Evolutionary conservation across 2,113 vertebrate species (phyloP), one percentile per base, ranked within the genome.

Genomic region (Sminthopsis crassicaudata): DNA sequence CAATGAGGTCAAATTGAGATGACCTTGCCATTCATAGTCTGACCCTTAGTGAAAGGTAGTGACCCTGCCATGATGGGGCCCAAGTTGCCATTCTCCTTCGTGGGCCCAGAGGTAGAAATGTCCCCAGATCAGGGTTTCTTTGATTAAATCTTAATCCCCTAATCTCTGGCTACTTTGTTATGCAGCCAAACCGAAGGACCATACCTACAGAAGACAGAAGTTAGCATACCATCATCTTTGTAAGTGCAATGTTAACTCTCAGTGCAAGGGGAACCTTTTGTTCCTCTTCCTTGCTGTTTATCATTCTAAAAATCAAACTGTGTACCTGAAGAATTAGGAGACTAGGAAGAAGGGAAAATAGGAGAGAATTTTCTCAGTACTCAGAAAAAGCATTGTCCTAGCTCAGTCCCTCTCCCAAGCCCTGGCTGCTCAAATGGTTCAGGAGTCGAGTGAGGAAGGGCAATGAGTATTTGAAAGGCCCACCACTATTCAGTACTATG

Each of bases 81-180:
- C 42, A 30, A 53, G 24, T 46, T 19, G 53, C 88, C 53, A 51
- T 93, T 92, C 57, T 94, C 84, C 50, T 91, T 53, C 36, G 36
- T 42, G 53, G 53, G 91, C 46, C 30, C 7, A 84, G 27, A 3
- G 11, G 88, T 91, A 60, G 90, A 91, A 92, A 57, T 42, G 52
- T 42, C 51, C 42, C 42, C 8, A 11, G 60, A 6, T 53, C 46
- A 46, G n/a, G 36, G 30, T 55, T 60, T 52, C 46, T 90, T 60
- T 57, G 52, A 53, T 4, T 6, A 46, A 76, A 42, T 7, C 6
- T 76, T n/a, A 42, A 8, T 55, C 36, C 7, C 14, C 91, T 95
- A 3, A 92, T 76, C 94, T 90, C 91, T 36, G 36, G 91, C 94
- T 89, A 12, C 93, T 96, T 27, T 76, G 89, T 91, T 54, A 3